A percentile compares a stretch with the other conserved stretches of the same genome.
These are phyloP conservation scores for Rhagologus leucostigma DNA, from an alignment of 2,113 vertebrate species.

Conservation along the genomic window DNA sequence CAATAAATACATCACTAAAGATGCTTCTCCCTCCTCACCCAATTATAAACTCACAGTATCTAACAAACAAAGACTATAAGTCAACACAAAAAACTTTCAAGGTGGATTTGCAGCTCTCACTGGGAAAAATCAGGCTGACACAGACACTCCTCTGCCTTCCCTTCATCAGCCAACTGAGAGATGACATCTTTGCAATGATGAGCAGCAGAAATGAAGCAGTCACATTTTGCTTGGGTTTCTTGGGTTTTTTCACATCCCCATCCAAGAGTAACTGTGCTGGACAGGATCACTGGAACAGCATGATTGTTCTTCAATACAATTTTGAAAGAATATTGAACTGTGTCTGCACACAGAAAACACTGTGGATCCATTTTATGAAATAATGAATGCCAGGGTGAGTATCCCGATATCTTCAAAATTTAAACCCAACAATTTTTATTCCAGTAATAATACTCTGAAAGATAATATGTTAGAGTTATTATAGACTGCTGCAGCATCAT, in stretches of 20 bases:
- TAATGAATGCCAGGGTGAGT: slow-evolving; percentile 22
- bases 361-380: slow-evolving; percentile 49
- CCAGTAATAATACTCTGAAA: slow-evolving; percentile 41
- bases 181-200: not conserved
- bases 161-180: not conserved
- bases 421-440: slow-evolving; percentile 47
- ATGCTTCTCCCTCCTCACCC: not conserved
- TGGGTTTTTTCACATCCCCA: not conserved
- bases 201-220: not conserved
- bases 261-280: not conserved
- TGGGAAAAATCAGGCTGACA: not conserved
- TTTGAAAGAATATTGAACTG: slow-evolving; percentile 1
- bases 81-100: not conserved
- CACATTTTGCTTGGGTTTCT: not conserved
- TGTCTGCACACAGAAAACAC: not conserved
- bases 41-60: not conserved
- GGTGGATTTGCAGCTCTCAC: not conserved
- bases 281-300: not conserved
- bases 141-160: not conserved
- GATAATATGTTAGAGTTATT: slow-evolving; percentile 4
- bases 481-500: not conserved
- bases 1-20: not conserved
- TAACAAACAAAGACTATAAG: not conserved
- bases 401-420: slow-evolving; percentile 20
- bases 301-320: not conserved